phyloP scores from a whole-genome alignment of 64 coral and sea anemone species.

The Stichodactyla mertensii region DNA sequence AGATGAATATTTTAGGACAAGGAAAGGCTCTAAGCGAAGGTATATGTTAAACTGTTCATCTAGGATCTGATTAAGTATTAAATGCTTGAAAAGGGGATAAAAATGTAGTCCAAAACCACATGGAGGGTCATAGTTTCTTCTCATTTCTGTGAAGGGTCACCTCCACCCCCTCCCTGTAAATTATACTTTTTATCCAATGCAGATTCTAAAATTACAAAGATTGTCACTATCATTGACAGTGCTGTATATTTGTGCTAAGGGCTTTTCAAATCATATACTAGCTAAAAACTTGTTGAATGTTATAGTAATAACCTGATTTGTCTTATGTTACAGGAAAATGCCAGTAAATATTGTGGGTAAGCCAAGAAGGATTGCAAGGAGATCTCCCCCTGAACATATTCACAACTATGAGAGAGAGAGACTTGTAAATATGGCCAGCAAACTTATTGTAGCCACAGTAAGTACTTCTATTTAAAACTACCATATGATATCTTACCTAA shows the following conservation, averaged over 20 bases:
- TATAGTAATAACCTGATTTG: background rate
- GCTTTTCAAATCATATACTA: too few species aligned
- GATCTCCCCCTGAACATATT: slow-evolving; percentile 86
- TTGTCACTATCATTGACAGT: too few species aligned
- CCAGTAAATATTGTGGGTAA: slow-evolving; percentile 75
- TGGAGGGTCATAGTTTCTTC: too few species aligned
- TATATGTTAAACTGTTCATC: background rate
- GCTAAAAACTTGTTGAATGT: background rate
- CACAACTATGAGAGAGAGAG: slow-evolving; percentile 81
- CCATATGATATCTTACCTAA: background rate
- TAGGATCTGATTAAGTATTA: too few species aligned
- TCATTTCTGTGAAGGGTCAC: too few species aligned
- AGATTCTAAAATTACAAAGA: too few species aligned
- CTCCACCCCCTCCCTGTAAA: too few species aligned
- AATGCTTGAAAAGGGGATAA: too few species aligned
- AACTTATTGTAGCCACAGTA: slow-evolving; percentile 98
- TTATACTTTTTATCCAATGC: too few species aligned
- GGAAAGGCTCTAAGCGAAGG: slow-evolving; percentile 76
- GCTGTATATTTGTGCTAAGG: too few species aligned
- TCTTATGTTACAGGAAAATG: slow-evolving; percentile 43
- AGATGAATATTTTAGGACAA: slow-evolving; percentile 92
- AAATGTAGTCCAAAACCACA: too few species aligned
- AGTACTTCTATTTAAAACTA: slow-evolving; percentile 4
- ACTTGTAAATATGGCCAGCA: slow-evolving; percentile 93
- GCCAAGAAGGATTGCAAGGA: slow-evolving; percentile 63